These are phyloP conservation scores for Pseudolaguvia tuberculata DNA, from an alignment of 2,113 vertebrate species.

Conservation along the genomic window DNA sequence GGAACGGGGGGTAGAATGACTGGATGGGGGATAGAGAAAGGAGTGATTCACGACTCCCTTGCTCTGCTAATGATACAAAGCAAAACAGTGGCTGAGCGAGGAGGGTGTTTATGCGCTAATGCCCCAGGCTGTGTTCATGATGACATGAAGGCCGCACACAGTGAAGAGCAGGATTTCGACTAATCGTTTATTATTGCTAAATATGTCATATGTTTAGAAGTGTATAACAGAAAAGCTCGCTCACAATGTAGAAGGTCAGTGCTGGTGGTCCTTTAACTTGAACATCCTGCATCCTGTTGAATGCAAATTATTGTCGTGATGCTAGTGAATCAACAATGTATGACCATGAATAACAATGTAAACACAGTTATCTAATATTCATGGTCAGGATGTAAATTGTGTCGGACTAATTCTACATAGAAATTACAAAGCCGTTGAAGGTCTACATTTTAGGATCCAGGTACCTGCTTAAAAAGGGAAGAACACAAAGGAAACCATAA, in stretches of 20 bases:
- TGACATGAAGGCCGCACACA: slow-evolving; percentile 36
- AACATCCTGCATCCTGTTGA: not conserved
- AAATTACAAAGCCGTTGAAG: not conserved
- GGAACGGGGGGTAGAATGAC: slow-evolving; percentile 57
- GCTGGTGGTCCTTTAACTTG: slow-evolving; percentile 18
- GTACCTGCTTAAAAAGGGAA: not conserved
- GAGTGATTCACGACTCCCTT: slow-evolving; percentile 71
- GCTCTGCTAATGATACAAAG: slow-evolving; percentile 76
- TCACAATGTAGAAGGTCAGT: slow-evolving; percentile 25
- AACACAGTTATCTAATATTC: not conserved
- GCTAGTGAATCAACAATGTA: not conserved
- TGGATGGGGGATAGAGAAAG: slow-evolving; percentile 49
- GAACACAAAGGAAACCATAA: not conserved
- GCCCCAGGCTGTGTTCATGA: slow-evolving; percentile 45
- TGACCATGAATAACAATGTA: not conserved
- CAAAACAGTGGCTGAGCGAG: slow-evolving; percentile 61
- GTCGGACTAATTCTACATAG: not conserved
- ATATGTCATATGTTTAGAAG: slow-evolving; percentile 13
- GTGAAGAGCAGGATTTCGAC: not conserved
- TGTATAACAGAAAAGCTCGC: slow-evolving; percentile 7
- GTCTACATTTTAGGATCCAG: not conserved
- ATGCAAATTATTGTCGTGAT: not conserved
- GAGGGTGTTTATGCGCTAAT: slow-evolving; percentile 16
- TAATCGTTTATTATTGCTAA: not conserved
- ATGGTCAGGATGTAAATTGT: not conserved